Percentiles rank a stretch among this genome's conserved stretches.
Evolutionary conservation across 2,797 vertebrate genomes (phyloP).

Genomic region (Xiphorhynchus erythropygius): DNA sequence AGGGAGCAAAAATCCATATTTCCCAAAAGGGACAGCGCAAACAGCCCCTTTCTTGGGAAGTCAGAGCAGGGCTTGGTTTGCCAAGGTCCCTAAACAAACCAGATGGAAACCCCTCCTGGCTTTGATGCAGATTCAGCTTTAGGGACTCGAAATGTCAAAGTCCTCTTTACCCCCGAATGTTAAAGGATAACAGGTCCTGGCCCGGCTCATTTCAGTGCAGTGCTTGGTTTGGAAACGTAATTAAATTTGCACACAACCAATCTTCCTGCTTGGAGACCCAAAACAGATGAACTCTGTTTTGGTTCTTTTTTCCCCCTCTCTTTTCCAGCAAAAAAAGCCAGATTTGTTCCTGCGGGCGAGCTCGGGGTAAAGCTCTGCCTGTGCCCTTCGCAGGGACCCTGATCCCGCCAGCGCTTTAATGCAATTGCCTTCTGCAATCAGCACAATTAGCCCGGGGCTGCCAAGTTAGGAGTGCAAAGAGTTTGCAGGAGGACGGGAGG

Average conservation of each 20-base stretch:
- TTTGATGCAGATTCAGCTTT: not conserved
- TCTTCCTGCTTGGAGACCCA: conserved; percentile 20
- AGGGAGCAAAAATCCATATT: not conserved
- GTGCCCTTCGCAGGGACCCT: not conserved
- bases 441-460: not conserved
- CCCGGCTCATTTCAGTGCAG: not conserved
- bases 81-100: not conserved
- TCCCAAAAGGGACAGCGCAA: not conserved
- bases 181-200: not conserved
- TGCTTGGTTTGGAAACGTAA: not conserved
- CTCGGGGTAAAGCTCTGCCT: not conserved
- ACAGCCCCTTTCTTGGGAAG: not conserved
- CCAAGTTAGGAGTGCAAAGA: not conserved
- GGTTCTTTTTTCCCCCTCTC: not conserved
- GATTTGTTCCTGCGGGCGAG: conserved; percentile 21
- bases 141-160: not conserved
- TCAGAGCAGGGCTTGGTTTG: not conserved
- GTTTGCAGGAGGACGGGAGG: not conserved
- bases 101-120: not conserved
- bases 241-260: conserved; percentile 1
- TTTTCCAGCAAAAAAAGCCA: not conserved
- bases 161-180: not conserved
- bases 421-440: conserved; percentile 40
- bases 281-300: conserved; percentile 30
- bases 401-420: not conserved